phyloP scores from a whole-genome alignment of 30 jellyfish, hydroid and myxozoan genomes.

The Rhopilema esculentum region DNA sequence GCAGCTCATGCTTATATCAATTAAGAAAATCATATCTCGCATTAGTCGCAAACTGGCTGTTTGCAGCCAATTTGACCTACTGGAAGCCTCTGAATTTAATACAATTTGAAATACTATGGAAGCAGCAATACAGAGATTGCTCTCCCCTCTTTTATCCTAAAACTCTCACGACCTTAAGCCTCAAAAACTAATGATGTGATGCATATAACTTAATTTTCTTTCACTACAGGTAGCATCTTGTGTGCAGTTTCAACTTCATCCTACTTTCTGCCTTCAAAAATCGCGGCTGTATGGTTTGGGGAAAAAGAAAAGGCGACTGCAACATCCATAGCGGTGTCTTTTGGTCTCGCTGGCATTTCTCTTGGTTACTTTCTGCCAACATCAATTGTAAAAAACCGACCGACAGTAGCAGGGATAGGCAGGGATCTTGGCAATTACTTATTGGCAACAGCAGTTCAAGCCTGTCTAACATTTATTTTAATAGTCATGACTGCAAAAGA shows the following conservation, averaged over 20 bases:
- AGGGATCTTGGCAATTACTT: constrained; percentile 38
- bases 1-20: no score
- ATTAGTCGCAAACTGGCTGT: no score
- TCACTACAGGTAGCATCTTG: constrained; percentile 39
- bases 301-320: constrained; percentile 83
- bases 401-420: constrained; percentile 4
- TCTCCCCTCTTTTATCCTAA: no score
- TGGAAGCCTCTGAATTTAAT: no score
- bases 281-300: constrained; percentile 94
- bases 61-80: no score
- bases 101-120: no score
- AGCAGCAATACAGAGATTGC: no score
- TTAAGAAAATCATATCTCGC: no score
- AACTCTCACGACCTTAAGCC: no score
- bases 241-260: constrained; percentile 81
- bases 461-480: constrained; percentile 60
- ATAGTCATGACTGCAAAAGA: constrained; percentile 51
- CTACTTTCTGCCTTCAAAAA: constrained; percentile 79
- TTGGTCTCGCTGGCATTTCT: constrained; percentile 83
- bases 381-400: constrained; percentile 34
- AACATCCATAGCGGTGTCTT: constrained; percentile 78
- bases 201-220: no score
- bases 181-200: no score
- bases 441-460: constrained; percentile 55
- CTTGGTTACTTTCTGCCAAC: constrained; percentile 68